These are phyloP conservation scores for Leuctra nigra DNA, from an alignment of 2,888 invertebrate species.

Conservation along the genomic window DNA sequence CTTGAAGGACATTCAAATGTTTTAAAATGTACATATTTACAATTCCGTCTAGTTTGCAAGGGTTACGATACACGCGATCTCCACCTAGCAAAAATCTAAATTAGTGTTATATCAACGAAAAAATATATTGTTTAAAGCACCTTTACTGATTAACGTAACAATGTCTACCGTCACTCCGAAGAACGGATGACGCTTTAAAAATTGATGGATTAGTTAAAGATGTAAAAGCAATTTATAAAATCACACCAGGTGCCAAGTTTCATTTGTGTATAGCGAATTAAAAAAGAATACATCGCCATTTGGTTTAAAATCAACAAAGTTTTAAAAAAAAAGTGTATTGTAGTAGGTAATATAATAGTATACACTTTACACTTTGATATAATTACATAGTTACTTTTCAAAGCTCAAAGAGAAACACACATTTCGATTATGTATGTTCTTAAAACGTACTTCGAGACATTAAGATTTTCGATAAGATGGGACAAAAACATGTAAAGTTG, in stretches of 20 bases:
- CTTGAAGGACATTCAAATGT: slow-evolving; percentile 13
- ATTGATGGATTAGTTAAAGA: slow-evolving; percentile 1
- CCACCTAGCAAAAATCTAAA: slow-evolving; percentile 8
- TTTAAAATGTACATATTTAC: slow-evolving; percentile 17
- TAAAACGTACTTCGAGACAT: no score
- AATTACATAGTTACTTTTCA: slow-evolving; percentile 1
- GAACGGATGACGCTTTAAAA: no score
- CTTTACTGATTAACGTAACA: slow-evolving; percentile 7
- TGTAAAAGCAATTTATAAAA: neutral
- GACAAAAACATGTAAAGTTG: neutral
- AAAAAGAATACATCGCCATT: slow-evolving; percentile 5
- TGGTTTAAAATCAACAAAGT: no score
- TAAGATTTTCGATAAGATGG: neutral
- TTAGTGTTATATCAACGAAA: neutral
- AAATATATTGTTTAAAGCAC: slow-evolving; percentile 13
- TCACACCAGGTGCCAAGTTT: neutral
- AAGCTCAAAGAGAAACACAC: no score
- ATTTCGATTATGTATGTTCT: no score
- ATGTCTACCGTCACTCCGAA: neutral
- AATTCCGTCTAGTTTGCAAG: slow-evolving; percentile 10
- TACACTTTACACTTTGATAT: slow-evolving; percentile 7
- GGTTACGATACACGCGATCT: neutral
- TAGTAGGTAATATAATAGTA: no score
- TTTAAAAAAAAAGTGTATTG: no score
- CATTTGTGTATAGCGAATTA: slow-evolving; percentile 1